These are phyloP conservation scores for Hydrotaea cyrtoneurina DNA, from an alignment of 2,888 invertebrate species.

Conservation along the genomic window DNA sequence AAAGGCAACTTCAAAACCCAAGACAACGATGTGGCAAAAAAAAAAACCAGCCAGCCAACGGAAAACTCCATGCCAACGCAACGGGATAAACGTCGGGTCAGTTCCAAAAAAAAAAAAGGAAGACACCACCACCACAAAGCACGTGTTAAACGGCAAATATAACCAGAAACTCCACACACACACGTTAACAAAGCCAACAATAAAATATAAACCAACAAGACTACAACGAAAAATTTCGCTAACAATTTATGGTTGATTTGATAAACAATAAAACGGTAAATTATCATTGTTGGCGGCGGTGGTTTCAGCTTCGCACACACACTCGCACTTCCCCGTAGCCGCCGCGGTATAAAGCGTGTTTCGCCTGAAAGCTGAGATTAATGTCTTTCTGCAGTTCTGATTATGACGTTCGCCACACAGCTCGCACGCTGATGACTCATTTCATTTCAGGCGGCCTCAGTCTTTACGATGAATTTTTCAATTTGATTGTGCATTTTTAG, in stretches of 20 bases:
- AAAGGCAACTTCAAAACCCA: background rate
- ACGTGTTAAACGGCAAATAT: slow-evolving; percentile 20
- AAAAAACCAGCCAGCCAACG: background rate
- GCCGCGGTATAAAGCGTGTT: background rate
- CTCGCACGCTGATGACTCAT: slow-evolving; percentile 13
- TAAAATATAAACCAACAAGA: background rate
- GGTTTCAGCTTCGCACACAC: background rate
- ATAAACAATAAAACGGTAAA: slow-evolving; percentile 55
- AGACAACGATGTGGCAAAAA: background rate
- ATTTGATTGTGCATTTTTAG: background rate
- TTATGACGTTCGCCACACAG: slow-evolving; percentile 1
- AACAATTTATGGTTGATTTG: slow-evolving; percentile 57
- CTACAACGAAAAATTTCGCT: slow-evolving; percentile 20
- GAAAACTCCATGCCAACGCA: background rate
- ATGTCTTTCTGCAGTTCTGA: slow-evolving; percentile 17
- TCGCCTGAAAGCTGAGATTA: slow-evolving; percentile 32
- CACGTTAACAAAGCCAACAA: background rate
- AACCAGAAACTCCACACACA: background rate
- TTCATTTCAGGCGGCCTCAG: background rate
- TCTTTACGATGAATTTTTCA: slow-evolving; percentile 10
- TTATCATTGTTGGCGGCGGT: slow-evolving; percentile 16
- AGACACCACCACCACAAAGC: background rate
- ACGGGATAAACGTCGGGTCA: slow-evolving; percentile 26
- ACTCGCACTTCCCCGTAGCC: too few species aligned
- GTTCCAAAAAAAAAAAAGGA: slow-evolving; percentile 20